Evolutionary conservation across 2,113 vertebrate species (phyloP), one percentile per base, ranked within the genome.

Genomic region (Nothocercus julius): DNA sequence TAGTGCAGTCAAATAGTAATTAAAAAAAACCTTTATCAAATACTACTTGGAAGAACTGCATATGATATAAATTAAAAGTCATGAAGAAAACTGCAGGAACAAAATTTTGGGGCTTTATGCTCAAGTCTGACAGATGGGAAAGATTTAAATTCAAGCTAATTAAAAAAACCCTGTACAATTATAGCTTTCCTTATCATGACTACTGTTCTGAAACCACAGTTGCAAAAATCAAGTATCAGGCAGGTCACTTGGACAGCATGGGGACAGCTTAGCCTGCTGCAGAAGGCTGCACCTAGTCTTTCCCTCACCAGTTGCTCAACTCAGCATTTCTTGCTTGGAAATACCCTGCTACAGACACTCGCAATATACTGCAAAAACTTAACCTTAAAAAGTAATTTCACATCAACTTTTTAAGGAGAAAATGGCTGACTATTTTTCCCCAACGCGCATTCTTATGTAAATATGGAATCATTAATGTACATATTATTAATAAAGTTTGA

Each of bases 131-230:
- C 83, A 90, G 49, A 54, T 51, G 58, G 32, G 53, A 53, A 84
- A 15, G 58, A 73, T 79, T 88, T 66, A 73, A 69, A 58, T 76
- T 75, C 42, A 56, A 53, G 17, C 28, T 79, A 86, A 75, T 75
- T 28, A 89, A 56, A 47, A 86, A 95, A 77, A 62, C 18, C 32
- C 18, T 70, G 44, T 40, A 89, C 49, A 75, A 93, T 27, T 17
- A 63, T 24, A 76, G 38, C 62, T 32, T 87, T 85, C 59, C 32
- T 76, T 91, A 28, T 67, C 32, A 59, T 1, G 0, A 45, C 34
- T 14, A 69, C 76, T 88, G n/a, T 36, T 85, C 54, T 88, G n/a
- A 96, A 56, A 93, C 30, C 13, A 3, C 53, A 90, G 45, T 13
- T 68, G 64, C 51, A 93, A 85, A 85, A 85, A 38, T 40, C 36